phyloP scores from a whole-genome alignment of 53 echinoderm and acorn worm species.

The Astropecten irregularis region DNA sequence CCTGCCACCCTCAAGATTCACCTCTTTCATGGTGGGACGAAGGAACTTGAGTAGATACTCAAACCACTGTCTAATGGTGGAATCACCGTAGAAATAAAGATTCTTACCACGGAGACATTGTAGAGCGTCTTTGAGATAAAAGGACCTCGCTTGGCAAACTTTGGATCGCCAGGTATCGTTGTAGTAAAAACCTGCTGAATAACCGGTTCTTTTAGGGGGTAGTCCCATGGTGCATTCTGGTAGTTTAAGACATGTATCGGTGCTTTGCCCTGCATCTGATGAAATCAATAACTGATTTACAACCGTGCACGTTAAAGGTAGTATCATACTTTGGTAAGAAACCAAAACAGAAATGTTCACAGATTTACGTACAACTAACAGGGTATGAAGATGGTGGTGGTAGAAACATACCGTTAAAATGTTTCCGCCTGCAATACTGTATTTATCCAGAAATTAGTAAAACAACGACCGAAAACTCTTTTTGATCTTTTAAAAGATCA shows the following conservation, averaged over 20 bases:
- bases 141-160: constrained; percentile 44
- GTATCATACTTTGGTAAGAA: no score
- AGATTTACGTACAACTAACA: no score
- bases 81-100: constrained; percentile 38
- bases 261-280: neutral
- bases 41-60: neutral
- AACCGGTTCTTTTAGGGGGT: neutral
- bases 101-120: constrained; percentile 67
- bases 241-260: neutral
- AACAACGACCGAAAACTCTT: no score
- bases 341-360: no score
- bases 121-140: no score
- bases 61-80: constrained; percentile 12
- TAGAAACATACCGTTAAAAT: no score
- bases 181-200: neutral
- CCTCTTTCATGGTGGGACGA: neutral
- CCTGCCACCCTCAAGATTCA: no score
- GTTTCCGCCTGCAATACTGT: no score
- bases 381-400: no score
- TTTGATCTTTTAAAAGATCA: no score
- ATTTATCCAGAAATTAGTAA: no score
- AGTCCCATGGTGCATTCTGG: constrained; percentile 11
- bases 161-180: constrained; percentile 51
- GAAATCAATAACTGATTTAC: neutral
- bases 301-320: neutral